A percentile compares a stretch with the other conserved stretches of the same genome.
phyloP scores from a whole-genome alignment of 2,797 vertebrate genomes.

The Novumbra hubbsi region DNA sequence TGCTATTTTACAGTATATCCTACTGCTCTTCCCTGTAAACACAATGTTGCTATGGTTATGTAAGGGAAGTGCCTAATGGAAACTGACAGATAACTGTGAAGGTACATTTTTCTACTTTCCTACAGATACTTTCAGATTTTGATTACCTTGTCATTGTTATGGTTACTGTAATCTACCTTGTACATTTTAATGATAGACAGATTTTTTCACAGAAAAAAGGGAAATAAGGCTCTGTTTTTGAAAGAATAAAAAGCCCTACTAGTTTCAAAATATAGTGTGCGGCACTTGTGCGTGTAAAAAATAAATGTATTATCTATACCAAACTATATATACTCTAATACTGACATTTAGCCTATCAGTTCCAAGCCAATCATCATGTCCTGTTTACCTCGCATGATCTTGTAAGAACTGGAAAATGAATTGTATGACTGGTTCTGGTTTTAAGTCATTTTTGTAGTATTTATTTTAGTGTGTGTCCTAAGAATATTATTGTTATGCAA shows the following conservation, averaged over 20 bases:
- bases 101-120: conserved; percentile 72
- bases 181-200: conserved; percentile 53
- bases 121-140: conserved; percentile 57
- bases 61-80: conserved; percentile 28
- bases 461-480: conserved; percentile 57
- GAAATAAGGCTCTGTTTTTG: conserved; percentile 45
- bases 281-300: conserved; percentile 40
- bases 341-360: conserved; percentile 18
- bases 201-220: conserved; percentile 54
- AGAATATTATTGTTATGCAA: conserved; percentile 62
- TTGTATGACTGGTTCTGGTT: conserved; percentile 50
- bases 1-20: conserved; percentile 55
- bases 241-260: conserved; percentile 45
- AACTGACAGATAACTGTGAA: conserved; percentile 55
- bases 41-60: conserved; percentile 39
- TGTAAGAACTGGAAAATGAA: conserved; percentile 34
- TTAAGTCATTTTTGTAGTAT: conserved; percentile 63
- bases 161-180: conserved; percentile 48
- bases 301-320: conserved; percentile 53
- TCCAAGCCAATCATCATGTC: conserved; percentile 39
- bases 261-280: conserved; percentile 41
- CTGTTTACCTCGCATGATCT: conserved; percentile 39
- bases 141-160: conserved; percentile 57
- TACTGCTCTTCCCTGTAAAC: conserved; percentile 60
- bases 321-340: conserved; percentile 19